These are phyloP conservation scores for Lithosia quadra DNA, from an alignment of 2,888 invertebrate genomes.

Conservation along the genomic window DNA sequence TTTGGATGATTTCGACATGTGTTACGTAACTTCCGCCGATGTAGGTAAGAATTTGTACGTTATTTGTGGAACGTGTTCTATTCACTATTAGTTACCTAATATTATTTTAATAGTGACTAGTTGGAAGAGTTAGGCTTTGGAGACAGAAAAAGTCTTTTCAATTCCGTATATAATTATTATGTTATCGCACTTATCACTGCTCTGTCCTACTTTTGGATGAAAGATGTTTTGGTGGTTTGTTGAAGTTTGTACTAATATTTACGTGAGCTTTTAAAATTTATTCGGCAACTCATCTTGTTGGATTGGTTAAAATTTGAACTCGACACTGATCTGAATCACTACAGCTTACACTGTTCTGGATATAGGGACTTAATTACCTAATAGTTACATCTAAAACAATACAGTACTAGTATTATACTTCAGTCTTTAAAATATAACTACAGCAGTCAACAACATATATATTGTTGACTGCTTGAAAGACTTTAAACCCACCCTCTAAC, in stretches of 20 bases:
- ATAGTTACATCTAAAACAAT: too few species aligned
- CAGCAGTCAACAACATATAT: neutral
- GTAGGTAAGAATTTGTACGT: neutral
- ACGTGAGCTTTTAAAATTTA: too few species aligned
- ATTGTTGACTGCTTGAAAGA: neutral
- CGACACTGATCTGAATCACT: neutral
- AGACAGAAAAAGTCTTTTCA: too few species aligned
- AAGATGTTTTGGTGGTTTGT: too few species aligned
- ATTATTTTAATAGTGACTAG: too few species aligned
- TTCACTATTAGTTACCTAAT: too few species aligned
- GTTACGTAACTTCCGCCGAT: neutral
- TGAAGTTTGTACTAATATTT: too few species aligned
- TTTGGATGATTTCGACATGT: neutral
- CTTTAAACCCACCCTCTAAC: conserved; percentile 11
- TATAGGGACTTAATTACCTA: too few species aligned
- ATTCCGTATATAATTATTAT: neutral
- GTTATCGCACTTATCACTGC: neutral
- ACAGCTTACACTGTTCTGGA: neutral
- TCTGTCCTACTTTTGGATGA: too few species aligned
- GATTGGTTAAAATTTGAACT: too few species aligned
- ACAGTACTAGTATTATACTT: neutral
- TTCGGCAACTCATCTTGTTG: too few species aligned
- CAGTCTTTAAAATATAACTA: neutral
- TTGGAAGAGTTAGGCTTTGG: too few species aligned
- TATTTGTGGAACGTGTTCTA: neutral